A percentile compares a stretch with the other conserved stretches of the same genome.
Conservation (phyloP, 1,140 invertebrate species). For the Formica exsecta region DNA sequence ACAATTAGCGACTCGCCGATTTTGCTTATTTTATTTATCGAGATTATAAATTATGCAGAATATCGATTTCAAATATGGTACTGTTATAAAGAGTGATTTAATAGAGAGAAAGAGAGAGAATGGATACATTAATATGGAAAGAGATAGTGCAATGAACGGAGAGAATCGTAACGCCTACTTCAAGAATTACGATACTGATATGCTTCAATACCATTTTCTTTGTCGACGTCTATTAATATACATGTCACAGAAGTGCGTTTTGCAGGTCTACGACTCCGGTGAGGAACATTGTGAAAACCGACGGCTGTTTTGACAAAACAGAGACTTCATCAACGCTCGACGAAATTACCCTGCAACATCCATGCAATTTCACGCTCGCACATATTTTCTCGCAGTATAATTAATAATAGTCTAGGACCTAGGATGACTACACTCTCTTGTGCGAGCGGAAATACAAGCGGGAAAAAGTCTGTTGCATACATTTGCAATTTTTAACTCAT, state of each 20-base stretch:
- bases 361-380: neutral
- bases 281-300: neutral
- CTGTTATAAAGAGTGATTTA: too few species aligned
- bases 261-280: conserved; percentile 15
- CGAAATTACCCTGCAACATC: conserved; percentile 11
- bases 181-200: conserved; percentile 57
- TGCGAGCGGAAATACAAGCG: too few species aligned
- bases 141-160: conserved; percentile 43
- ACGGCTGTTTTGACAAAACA: neutral
- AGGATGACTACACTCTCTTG: neutral
- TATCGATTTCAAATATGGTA: neutral
- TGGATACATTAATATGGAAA: neutral
- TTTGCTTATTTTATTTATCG: neutral
- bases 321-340: neutral
- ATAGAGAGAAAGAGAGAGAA: neutral
- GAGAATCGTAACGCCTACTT: conserved; percentile 35
- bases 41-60: neutral
- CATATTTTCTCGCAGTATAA: neutral
- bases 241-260: conserved; percentile 35
- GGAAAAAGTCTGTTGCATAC: neutral
- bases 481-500: too few species aligned
- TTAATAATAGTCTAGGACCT: conserved; percentile 3
- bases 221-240: conserved; percentile 44
- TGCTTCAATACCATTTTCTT: conserved; percentile 22
- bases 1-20: neutral